Evolutionary conservation across 2,888 invertebrate genomes (phyloP), one percentile per base, ranked within the genome.

Genomic region (Coelinius sp.): DNA sequence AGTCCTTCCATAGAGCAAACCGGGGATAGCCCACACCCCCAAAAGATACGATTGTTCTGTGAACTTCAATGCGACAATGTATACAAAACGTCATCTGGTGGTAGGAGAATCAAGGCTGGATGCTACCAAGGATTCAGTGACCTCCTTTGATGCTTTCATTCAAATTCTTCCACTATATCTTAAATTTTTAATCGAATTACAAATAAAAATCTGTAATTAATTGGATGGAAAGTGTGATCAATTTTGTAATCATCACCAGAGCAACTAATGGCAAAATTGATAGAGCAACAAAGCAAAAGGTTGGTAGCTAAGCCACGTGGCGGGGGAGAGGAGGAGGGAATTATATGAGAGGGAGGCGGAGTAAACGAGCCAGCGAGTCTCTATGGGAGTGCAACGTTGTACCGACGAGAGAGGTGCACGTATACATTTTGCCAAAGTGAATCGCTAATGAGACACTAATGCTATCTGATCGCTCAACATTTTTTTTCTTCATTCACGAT

Each of bases 21-120:
- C 17, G 35, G 35, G 22, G 20, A 59, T 59, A 35, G 76, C 73
- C 75, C 70, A 71, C 71, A 74, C 74, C 67, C 70, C 75, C 68
- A 75, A 53, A 72, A 80, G 82, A 82, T 82, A 82, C 74, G 79
- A 82, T 82, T 81, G 81, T 81, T 71, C 77, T 35, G 73, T 63
- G 56, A 64, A 71, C 70, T 53, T 76, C 75, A 76, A 79, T 80
- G 70, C 76, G 71, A 72, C 53, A 53, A 74, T 66, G 53, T 22
- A 52, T 14, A 52, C 31, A 52, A 52, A 53, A 53, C 35, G 35
- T 67, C 44, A 35, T 53, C 27, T 25, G n/a, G 25, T 53, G 20
- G 12, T 17, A 53, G n/a, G 53, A 25, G 14, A 53, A 53, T 24
- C 22, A 22, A 25, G 64, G 64, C 41, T 64, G 64, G 64, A 44